These are phyloP conservation scores for Heterodera carotae DNA, from an alignment of 1,140 invertebrate genomes.

Conservation along the genomic window DNA sequence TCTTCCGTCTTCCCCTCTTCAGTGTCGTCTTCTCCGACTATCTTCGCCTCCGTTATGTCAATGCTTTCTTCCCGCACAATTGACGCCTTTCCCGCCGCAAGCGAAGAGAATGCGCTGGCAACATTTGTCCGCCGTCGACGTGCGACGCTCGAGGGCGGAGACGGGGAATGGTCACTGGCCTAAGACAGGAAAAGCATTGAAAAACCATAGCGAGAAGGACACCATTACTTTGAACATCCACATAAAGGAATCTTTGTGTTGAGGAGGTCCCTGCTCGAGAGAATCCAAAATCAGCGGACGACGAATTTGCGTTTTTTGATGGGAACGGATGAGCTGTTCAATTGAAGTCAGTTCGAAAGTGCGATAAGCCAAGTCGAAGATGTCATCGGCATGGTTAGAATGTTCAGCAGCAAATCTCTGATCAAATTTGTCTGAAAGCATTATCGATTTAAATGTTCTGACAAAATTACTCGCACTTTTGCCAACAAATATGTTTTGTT, in stretches of 20 bases:
- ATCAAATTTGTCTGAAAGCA: constrained; percentile 7
- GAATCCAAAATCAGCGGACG: constrained; percentile 35
- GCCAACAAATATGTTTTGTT: constrained; percentile 13
- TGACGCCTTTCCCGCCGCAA: constrained; percentile 23
- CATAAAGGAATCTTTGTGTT: constrained; percentile 48
- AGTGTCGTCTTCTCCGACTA: background rate
- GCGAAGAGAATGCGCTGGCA: constrained; percentile 12
- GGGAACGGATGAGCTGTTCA: constrained; percentile 43
- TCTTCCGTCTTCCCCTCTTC: constrained; percentile 10
- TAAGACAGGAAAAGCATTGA: background rate
- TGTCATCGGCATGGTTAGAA: background rate
- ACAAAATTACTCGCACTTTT: constrained; percentile 33
- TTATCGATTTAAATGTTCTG: background rate
- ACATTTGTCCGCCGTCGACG: background rate
- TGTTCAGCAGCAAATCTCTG: background rate
- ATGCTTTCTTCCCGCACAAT: constrained; percentile 13
- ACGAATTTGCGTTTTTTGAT: constrained; percentile 13
- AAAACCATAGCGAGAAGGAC: background rate
- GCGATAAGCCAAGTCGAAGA: constrained; percentile 42
- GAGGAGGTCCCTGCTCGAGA: constrained; percentile 46
- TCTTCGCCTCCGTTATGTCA: constrained; percentile 10
- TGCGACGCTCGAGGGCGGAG: constrained; percentile 8
- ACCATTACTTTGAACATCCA: constrained; percentile 54
- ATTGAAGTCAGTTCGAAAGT: constrained; percentile 57
- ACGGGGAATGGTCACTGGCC: constrained; percentile 23